phyloP scores from a whole-genome alignment of 2,113 vertebrate genomes.

The Otus sunia region DNA sequence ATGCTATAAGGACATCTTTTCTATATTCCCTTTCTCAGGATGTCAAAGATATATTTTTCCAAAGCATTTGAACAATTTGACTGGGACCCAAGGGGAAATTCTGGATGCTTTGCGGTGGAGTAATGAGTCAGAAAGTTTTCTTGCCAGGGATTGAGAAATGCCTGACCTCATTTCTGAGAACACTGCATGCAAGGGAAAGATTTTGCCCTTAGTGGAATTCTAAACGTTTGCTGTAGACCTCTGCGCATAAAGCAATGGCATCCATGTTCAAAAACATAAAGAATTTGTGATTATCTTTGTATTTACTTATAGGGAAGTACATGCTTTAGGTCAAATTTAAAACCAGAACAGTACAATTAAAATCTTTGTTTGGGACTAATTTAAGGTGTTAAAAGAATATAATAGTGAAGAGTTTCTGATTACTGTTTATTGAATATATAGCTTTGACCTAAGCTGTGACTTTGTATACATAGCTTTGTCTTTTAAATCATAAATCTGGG shows the following conservation, averaged over 20 bases:
- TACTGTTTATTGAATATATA: background rate
- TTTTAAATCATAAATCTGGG: background rate
- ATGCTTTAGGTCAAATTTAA: background rate
- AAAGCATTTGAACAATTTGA: slow-evolving; percentile 64
- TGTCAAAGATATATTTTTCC: slow-evolving; percentile 63
- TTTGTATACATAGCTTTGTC: background rate
- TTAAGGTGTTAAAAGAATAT: background rate
- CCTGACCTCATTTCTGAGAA: slow-evolving; percentile 58
- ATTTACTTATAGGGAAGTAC: background rate
- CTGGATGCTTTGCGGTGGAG: slow-evolving; percentile 33
- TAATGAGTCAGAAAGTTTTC: slow-evolving; percentile 60
- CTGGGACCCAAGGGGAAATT: slow-evolving; percentile 56
- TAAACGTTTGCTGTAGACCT: slow-evolving; percentile 27
- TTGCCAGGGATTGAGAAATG: slow-evolving; percentile 35
- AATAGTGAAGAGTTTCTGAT: background rate
- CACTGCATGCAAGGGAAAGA: background rate
- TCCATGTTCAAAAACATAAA: background rate
- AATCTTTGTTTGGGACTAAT: background rate
- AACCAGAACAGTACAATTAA: background rate
- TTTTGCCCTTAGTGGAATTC: slow-evolving; percentile 56
- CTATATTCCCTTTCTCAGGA: slow-evolving; percentile 28
- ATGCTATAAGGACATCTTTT: background rate
- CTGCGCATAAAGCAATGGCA: background rate
- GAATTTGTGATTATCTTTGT: background rate
- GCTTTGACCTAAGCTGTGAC: background rate